Conservation (phyloP, 2,797 vertebrate species). For the Takifugu ocellatus region DNA sequence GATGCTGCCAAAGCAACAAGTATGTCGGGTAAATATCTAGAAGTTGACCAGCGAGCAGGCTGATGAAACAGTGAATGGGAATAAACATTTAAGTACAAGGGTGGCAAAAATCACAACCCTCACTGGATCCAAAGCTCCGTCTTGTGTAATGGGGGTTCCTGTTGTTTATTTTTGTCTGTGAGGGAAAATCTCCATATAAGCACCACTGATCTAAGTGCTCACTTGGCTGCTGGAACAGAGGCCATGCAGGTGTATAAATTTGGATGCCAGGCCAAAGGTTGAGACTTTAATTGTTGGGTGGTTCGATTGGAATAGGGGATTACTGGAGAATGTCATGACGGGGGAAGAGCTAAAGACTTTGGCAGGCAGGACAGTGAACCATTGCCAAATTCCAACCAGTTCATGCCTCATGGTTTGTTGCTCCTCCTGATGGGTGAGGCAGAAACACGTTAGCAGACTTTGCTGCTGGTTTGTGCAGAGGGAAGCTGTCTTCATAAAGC, state of each 20-base stretch:
- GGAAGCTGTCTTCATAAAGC: no score
- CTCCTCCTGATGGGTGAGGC: slow-evolving; percentile 13
- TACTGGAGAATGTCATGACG: slow-evolving; percentile 51
- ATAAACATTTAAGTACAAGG: no score
- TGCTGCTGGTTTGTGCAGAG: no score
- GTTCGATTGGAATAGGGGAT: slow-evolving; percentile 46
- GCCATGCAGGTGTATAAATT: slow-evolving; percentile 27
- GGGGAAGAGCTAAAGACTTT: slow-evolving; percentile 49
- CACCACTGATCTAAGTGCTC: slow-evolving; percentile 3
- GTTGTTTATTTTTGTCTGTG: no score
- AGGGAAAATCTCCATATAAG: slow-evolving; percentile 1
- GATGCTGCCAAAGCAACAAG: no score
- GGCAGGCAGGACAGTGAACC: slow-evolving; percentile 24
- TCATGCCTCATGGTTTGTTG: slow-evolving; percentile 33
- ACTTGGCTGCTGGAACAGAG: slow-evolving; percentile 20
- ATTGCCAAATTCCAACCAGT: slow-evolving; percentile 48
- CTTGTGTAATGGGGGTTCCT: no score
- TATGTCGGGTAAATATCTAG: no score
- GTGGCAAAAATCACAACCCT: no score
- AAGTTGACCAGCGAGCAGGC: no score
- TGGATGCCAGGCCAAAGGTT: slow-evolving; percentile 19
- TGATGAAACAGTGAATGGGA: no score
- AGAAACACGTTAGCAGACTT: no score
- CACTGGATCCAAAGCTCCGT: no score
- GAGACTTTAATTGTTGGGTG: slow-evolving; percentile 39